Percentiles rank a stretch among this genome's conserved stretches.
phyloP scores from a whole-genome alignment of 2,113 vertebrate genomes.

The Dasypus novemcinctus region DNA sequence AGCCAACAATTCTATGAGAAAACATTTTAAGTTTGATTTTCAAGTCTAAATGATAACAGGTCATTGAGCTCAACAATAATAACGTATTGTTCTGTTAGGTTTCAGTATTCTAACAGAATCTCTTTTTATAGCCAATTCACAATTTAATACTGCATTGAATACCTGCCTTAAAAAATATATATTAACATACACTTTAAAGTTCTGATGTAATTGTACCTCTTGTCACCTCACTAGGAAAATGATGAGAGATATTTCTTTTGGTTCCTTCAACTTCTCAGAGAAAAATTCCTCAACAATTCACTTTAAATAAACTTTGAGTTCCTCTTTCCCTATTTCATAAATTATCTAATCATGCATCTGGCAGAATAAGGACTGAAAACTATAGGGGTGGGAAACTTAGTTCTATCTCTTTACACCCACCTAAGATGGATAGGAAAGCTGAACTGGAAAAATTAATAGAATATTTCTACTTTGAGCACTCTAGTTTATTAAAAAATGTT shows the following conservation, averaged over 20 bases:
- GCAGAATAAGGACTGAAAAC: background rate
- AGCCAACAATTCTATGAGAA: background rate
- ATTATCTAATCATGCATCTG: background rate
- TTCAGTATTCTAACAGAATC: background rate
- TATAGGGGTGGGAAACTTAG: background rate
- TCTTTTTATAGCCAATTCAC: background rate
- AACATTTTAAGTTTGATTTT: background rate
- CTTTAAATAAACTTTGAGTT: background rate
- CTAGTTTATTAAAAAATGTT: background rate
- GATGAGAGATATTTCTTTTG: background rate
- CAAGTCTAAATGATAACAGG: background rate
- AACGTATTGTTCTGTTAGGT: background rate
- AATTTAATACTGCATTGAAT: background rate
- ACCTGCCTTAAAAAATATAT: background rate
- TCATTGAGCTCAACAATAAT: background rate
- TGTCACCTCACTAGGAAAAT: background rate
- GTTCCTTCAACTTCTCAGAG: background rate
- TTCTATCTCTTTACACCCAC: background rate
- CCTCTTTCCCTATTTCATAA: background rate
- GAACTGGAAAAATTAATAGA: background rate
- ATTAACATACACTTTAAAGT: background rate
- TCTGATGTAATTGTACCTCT: background rate
- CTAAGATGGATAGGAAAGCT: fast-evolving
- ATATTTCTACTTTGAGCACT: background rate
- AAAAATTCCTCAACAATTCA: background rate